Evolutionary conservation across 2,888 invertebrate species (phyloP), one percentile per base, ranked within the genome.

Genomic region (Cosmia trapezina): DNA sequence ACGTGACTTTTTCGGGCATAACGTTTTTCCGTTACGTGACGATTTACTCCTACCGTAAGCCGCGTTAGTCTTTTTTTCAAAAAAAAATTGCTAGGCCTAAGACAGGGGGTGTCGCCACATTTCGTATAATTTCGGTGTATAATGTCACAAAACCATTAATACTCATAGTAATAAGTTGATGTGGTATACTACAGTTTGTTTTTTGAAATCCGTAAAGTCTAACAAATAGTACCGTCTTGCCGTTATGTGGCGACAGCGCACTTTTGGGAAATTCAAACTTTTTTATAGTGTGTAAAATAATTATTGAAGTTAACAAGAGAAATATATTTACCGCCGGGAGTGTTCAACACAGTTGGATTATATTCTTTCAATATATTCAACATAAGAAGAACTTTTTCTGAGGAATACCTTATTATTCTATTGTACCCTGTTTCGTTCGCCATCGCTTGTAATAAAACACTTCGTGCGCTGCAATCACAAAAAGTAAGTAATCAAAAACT

Each of bases 341-440:
- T 81, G 4, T 88, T 79, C 19, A 89, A 77, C 0, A 83, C 49
- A 0, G 87, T 64, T 1, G 95, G 94, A 89, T 96, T 96, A 86
- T 96, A 97, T 53, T 96, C 94, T 70, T 96, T 95, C 12, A 99
- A 90, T 76, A 97, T 94, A 0, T 96, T 91, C 3, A 98, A 90
- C 49, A 99, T 90, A 53, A 96, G 89, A 6, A 95, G 83, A 0
- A 98, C 90, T 94, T 98, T 98, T 22, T 97, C 94, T 0, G 97
- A 97, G 0, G 98, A 97, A 92, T 96, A 97, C 84, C 94, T 95
- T 5, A 95, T 64, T 33, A 98, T 97, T 85, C 92, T 93, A 0
- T 96, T 89, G 47, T 93, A 93, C 1, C 96, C 96, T 2, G 74
- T 85, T 0, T 93, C 89, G 7, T 90, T 83, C 43, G 84, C 82